phyloP scores from a whole-genome alignment of 2,113 vertebrate species.

The Hyperopisus bebe region DNA sequence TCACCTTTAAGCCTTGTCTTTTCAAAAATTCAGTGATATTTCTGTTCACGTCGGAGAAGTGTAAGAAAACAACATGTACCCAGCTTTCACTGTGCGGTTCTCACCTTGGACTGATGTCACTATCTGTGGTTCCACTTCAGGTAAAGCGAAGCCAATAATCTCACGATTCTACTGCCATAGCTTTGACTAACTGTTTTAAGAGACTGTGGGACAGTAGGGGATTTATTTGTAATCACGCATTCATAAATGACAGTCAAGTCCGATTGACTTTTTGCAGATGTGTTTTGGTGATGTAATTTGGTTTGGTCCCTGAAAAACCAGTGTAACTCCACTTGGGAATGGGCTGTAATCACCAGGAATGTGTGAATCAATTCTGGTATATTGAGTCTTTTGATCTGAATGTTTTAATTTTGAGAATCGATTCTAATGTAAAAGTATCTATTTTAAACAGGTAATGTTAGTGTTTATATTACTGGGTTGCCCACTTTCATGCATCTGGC shows the following conservation, averaged over 20 bases:
- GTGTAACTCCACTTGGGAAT: background rate
- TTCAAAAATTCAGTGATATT: constrained; percentile 15
- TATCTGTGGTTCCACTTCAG: background rate
- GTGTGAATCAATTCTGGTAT: background rate
- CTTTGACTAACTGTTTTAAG: background rate
- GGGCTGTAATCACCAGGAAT: background rate
- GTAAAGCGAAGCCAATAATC: background rate
- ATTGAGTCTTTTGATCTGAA: background rate
- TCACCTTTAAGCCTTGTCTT: constrained; percentile 11
- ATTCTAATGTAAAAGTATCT: background rate
- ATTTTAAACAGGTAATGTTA: background rate
- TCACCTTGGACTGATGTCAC: background rate
- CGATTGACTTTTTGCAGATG: background rate
- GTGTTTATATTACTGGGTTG: background rate
- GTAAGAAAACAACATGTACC: constrained; percentile 27
- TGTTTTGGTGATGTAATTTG: background rate
- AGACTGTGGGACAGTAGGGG: background rate
- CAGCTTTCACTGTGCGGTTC: background rate
- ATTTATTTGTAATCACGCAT: background rate
- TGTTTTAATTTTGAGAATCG: background rate
- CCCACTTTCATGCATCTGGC: too few relatives aligned
- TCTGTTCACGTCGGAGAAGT: background rate
- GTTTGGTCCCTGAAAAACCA: background rate
- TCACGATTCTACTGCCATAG: background rate
- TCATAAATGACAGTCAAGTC: background rate